A percentile compares a stretch with the other conserved stretches of the same genome.
phyloP scores from a whole-genome alignment of 1,140 invertebrate species.

The Sitodiplosis mosellana region DNA sequence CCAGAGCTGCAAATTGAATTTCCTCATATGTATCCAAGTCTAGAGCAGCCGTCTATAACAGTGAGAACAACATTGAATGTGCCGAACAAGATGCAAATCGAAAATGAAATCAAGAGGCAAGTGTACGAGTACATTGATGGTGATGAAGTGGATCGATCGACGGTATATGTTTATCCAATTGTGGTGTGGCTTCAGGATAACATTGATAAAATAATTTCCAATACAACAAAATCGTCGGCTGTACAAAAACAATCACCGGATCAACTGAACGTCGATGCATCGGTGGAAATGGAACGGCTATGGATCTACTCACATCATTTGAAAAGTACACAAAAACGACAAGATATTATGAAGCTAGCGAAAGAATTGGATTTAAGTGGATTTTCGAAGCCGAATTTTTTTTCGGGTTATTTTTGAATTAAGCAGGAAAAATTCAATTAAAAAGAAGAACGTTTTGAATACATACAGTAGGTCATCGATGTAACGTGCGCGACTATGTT shows the following conservation, averaged over 20 bases:
- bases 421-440: slow-evolving; percentile 8
- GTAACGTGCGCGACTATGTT: slow-evolving; percentile 43
- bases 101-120: slow-evolving; percentile 37
- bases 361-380: slow-evolving; percentile 44
- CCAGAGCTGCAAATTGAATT: slow-evolving; percentile 26
- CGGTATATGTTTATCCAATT: slow-evolving; percentile 42
- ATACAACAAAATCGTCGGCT: slow-evolving; percentile 4
- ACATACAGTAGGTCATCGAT: slow-evolving; percentile 33
- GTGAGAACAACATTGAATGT: slow-evolving; percentile 28
- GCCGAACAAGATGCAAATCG: slow-evolving; percentile 32
- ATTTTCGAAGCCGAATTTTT: slow-evolving; percentile 54
- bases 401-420: slow-evolving; percentile 50
- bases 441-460: no score
- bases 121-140: slow-evolving; percentile 28
- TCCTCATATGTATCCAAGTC: slow-evolving; percentile 44
- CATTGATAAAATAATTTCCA: slow-evolving; percentile 6
- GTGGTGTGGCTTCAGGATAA: slow-evolving; percentile 54
- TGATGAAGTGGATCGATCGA: slow-evolving; percentile 30
- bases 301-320: slow-evolving; percentile 83
- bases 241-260: slow-evolving; percentile 5
- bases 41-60: slow-evolving; percentile 39
- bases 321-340: slow-evolving; percentile 58
- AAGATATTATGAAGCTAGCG: slow-evolving; percentile 46
- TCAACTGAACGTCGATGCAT: slow-evolving; percentile 5
- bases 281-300: slow-evolving; percentile 27